Conservation (phyloP, 1,140 invertebrate species). For the Brachionus angularis region DNA sequence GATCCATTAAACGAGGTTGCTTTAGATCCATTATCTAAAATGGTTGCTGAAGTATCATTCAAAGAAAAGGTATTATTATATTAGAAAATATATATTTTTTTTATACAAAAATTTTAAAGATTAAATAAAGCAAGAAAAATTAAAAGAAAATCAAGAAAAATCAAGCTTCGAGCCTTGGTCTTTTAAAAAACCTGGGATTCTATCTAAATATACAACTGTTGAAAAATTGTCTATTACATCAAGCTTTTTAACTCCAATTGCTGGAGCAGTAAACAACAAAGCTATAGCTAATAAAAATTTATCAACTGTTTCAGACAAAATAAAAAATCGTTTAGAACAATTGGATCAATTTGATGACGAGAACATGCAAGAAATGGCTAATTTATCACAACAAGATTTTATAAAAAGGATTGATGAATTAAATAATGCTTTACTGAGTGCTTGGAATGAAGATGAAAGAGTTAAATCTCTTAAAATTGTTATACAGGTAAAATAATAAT, state of each 20-base stretch:
- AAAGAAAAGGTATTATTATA: slow-evolving; percentile 33
- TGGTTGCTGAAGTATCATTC: slow-evolving; percentile 34
- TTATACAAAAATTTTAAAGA: slow-evolving; percentile 47
- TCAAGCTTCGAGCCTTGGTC: slow-evolving; percentile 71
- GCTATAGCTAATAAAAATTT: slow-evolving; percentile 46
- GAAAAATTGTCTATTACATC: slow-evolving; percentile 83
- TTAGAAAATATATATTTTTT: not conserved
- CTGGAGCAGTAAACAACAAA: slow-evolving; percentile 42
- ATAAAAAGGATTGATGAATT: slow-evolving; percentile 78
- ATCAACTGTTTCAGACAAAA: slow-evolving; percentile 75
- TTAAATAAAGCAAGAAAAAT: slow-evolving; percentile 57
- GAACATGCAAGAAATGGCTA: slow-evolving; percentile 70
- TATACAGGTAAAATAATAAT: slow-evolving; percentile 71
- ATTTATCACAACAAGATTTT: slow-evolving; percentile 86
- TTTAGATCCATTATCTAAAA: slow-evolving; percentile 35
- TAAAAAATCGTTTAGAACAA: slow-evolving; percentile 83
- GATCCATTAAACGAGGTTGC: slow-evolving; percentile 12
- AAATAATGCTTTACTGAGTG: slow-evolving; percentile 76
- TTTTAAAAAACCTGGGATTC: slow-evolving; percentile 67
- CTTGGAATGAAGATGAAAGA: slow-evolving; percentile 86
- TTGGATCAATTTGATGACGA: slow-evolving; percentile 82
- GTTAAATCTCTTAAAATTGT: slow-evolving; percentile 93
- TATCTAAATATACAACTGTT: slow-evolving; percentile 82
- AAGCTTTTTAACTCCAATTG: slow-evolving; percentile 65
- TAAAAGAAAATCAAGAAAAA: slow-evolving; percentile 47